Conservation (phyloP, 2,113 vertebrate genomes). For the Nyctereutes procyonoides region DNA sequence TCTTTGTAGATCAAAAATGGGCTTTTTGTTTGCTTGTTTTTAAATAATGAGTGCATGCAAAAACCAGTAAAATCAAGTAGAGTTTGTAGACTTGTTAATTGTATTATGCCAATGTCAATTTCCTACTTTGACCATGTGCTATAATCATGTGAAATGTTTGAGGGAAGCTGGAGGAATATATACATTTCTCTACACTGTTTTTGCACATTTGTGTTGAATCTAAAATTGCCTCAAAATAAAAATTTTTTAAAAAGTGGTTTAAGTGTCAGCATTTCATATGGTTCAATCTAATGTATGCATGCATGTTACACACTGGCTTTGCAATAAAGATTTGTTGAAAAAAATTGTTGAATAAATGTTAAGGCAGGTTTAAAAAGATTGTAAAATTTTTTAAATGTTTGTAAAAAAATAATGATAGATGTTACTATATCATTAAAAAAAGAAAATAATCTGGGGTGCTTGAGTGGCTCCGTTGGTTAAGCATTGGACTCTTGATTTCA, state of each 20-base stretch:
- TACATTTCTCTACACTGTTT: not conserved
- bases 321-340: not conserved
- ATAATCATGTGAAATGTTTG: not conserved
- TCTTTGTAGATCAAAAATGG: not conserved
- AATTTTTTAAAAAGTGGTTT: not conserved
- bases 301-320: not conserved
- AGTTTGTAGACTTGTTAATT: not conserved
- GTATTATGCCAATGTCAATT: not conserved
- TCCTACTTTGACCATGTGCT: not conserved
- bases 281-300: not conserved
- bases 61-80: not conserved
- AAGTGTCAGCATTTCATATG: not conserved
- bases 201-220: not conserved
- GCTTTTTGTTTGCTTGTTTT: not conserved
- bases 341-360: not conserved
- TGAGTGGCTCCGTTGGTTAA: not conserved
- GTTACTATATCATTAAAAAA: not conserved
- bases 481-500: not conserved
- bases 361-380: not conserved
- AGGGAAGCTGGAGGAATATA: not conserved
- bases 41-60: not conserved
- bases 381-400: not conserved
- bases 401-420: not conserved
- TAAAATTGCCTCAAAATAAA: constrained; percentile 38
- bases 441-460: not conserved